Evolutionary conservation across 2,888 invertebrate genomes (phyloP), one percentile per base, ranked within the genome.

Genomic region (Serripes groenlandicus): DNA sequence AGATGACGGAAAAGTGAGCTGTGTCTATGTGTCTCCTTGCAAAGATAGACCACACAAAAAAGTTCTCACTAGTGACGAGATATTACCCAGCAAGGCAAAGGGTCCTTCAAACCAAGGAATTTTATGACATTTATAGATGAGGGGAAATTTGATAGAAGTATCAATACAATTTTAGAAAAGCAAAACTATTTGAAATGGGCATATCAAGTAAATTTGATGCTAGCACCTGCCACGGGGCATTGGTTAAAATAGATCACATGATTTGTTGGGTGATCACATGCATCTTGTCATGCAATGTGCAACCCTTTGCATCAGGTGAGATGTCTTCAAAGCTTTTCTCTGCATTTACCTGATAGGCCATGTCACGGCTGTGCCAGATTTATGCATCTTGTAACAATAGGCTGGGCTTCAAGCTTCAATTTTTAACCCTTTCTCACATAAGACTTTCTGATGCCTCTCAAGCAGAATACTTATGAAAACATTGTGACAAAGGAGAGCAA

Each of bases 251-350:
- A 35, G 64, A 64, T 64, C 64, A 23, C 64, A 64, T 30, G 34
- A 64, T 64, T 64, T 64, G 35, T 35, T 18, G 18, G 5, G 4
- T 15, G 34, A n/a, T 34, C 3, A n/a, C 30, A 34, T 64, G 64
- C 64, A 64, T 64, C 64, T 34, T 64, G 64, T 64, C 64, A 64
- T 64, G 64, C 64, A 64, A 64, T 5, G 9, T 64, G 64, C 64
- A 64, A 56, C 35, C 64, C 64, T 35, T 64, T 9, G 7, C 11
- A 28, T 49, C 49, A 49, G 49, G 49, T 49, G 49, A 49, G 49
- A 49, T 49, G 21, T 49, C n/a, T n/a, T n/a, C n/a, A n/a, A n/a
- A n/a, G n/a, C n/a, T n/a, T n/a, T n/a, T n/a, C n/a, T n/a, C n/a
- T n/a, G n/a, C n/a, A n/a, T n/a, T n/a, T n/a, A n/a, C n/a, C n/a